A percentile compares a stretch with the other conserved stretches of the same genome.
These are phyloP conservation scores for Premnoplex brunnescens DNA, from an alignment of 2,797 vertebrate species.

Conservation along the genomic window DNA sequence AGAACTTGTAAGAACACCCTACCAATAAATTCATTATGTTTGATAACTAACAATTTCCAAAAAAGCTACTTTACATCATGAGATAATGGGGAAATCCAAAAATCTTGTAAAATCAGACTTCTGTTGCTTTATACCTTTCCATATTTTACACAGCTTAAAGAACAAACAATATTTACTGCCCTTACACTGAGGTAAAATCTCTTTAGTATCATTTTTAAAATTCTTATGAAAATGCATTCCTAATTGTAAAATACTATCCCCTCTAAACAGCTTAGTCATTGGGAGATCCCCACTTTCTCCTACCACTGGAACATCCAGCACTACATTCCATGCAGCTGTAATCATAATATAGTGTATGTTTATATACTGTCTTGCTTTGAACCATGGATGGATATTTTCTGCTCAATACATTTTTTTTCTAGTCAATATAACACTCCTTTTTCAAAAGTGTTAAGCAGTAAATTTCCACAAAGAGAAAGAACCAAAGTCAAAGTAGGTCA, in stretches of 20 bases:
- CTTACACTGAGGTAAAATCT: neutral
- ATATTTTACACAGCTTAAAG: neutral
- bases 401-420: neutral
- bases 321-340: neutral
- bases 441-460: neutral
- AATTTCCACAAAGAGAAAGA: neutral
- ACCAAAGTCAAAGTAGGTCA: neutral
- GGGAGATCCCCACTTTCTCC: neutral
- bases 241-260: neutral
- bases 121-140: neutral
- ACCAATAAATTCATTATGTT: neutral
- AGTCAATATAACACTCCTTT: neutral
- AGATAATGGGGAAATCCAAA: neutral
- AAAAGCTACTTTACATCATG: neutral
- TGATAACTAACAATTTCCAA: neutral
- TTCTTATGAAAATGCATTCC: neutral
- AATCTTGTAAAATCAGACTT: neutral
- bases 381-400: neutral
- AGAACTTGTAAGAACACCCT: neutral
- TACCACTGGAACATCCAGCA: neutral
- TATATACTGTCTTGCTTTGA: neutral
- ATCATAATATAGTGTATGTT: neutral
- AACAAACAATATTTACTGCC: neutral
- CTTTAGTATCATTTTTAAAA: neutral
- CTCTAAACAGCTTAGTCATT: neutral